Base-by-base conservation (phyloP, 2,888 invertebrate genomes). In the Autographa pulchrina region DNA sequence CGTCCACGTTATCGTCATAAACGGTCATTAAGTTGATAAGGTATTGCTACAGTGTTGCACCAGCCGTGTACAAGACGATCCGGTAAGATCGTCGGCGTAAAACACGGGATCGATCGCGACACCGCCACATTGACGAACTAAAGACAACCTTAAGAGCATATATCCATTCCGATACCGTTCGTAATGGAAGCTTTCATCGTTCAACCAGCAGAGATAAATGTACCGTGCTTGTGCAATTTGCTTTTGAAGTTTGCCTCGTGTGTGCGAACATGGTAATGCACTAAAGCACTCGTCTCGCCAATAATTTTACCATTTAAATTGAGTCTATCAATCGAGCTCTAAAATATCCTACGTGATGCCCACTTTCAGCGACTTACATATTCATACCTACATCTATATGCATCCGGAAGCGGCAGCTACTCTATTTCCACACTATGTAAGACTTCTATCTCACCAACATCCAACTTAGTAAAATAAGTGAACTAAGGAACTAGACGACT, bases 141-240 rank as follows among this genome's bases (percentile, higher is more conserved):
- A 81, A 85, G 84, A 88, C 88, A 86, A 92, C 90, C 90, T 90
- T 92, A 92, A 94, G 94, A 93, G 93, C 92, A 92, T 86, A 90
- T 91, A 92, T 92, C 92, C 93, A 94, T 94, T 93, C 88, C 86
- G 82, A 84, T 87, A 83, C 84, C 80, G 81, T 79, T 86, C 84
- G 87, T 93, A 93, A 93, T 93, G 92, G 92, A 92, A 85, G 91
- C 92, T 93, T 93, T 93, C 92, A 92, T 90, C 92, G 90, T 89
- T 87, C 88, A 86, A 85, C 85, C 86, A 86, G 84, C 85, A 82
- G 83, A 92, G 92, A 94, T 93, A 92, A 93, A 93, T 93, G 90
- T 90, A 86, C 85, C 86, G 87, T 89, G 89, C 90, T 91, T 89
- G 89, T 91, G 91, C 91, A 91, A 92, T 92, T 91, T 90, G 91